Conservation (phyloP, 2,113 vertebrate genomes). For the Halichoeres trimaculatus region DNA sequence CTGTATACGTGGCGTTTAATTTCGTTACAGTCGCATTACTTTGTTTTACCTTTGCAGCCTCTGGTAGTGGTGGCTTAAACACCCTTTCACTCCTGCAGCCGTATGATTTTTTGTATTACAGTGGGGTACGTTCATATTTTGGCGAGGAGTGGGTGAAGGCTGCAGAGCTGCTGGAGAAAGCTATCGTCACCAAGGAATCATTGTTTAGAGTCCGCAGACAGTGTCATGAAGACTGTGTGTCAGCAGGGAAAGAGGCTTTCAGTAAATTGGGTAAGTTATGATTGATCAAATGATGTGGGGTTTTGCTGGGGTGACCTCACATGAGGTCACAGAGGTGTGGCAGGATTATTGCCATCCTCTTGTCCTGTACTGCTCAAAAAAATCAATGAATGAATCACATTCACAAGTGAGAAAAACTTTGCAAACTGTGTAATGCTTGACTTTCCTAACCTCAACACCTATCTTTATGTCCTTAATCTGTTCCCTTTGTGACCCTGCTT, state of each 20-base stretch:
- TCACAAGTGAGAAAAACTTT: not conserved
- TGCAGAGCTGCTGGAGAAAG: slow-evolving; percentile 88
- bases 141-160: slow-evolving; percentile 87
- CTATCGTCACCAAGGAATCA: slow-evolving; percentile 82
- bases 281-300: not conserved
- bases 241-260: slow-evolving; percentile 61
- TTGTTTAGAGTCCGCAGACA: slow-evolving; percentile 77
- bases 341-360: not conserved
- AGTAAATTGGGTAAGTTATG: slow-evolving; percentile 64
- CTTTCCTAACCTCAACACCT: not conserved
- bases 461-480: not conserved
- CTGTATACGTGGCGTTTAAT: slow-evolving; percentile 84
- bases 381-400: not conserved
- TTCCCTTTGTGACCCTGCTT: not conserved
- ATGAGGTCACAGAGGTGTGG: not conserved
- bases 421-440: not conserved
- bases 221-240: slow-evolving; percentile 77
- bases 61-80: slow-evolving; percentile 8
- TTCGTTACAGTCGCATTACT: slow-evolving; percentile 16
- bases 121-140: slow-evolving; percentile 90
- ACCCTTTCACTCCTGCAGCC: slow-evolving; percentile 72
- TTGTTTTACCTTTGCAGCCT: not conserved
- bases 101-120: slow-evolving; percentile 88
- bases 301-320: not conserved
- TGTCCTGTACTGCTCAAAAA: not conserved